Evolutionary conservation across 2,797 vertebrate species (phyloP).

Genomic region (Anguilla pacifica): DNA sequence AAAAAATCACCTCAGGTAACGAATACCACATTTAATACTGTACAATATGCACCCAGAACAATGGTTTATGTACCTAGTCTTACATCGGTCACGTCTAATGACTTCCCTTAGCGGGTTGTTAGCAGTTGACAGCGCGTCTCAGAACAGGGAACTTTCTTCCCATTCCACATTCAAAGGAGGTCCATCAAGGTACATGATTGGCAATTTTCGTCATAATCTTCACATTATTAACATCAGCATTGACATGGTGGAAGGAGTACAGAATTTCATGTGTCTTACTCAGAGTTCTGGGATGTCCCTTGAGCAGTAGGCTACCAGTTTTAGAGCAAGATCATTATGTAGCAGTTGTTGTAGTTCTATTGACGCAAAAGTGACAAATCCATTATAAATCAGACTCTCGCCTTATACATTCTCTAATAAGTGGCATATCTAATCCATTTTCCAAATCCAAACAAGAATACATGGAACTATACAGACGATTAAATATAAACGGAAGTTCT

Average conservation of each 20-base stretch:
- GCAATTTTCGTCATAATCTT: conserved; percentile 99
- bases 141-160: conserved; percentile 93
- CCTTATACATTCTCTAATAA: conserved; percentile 28
- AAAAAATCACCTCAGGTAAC: conserved; percentile 84
- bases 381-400: conserved; percentile 39
- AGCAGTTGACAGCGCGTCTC: conserved; percentile 99
- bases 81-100: conserved; percentile 99
- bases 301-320: conserved; percentile 70
- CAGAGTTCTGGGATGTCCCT: conserved; percentile 88
- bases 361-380: conserved; percentile 60
- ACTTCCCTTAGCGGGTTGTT: conserved; percentile 99
- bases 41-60: conserved; percentile 89
- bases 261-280: conserved; percentile 85
- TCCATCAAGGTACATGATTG: conserved; percentile 99
- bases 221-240: conserved; percentile 99
- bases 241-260: conserved; percentile 91
- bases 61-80: conserved; percentile 95
- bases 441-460: conserved; percentile 11
- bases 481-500: neutral
- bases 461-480: conserved; percentile 10
- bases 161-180: conserved; percentile 96
- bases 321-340: conserved; percentile 68
- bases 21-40: conserved; percentile 87
- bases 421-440: neutral
- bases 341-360: conserved; percentile 70